Evolutionary conservation across 2,797 vertebrate genomes (phyloP), one percentile per base, ranked within the genome.

Genomic region (Lepilemur septentrionalis): DNA sequence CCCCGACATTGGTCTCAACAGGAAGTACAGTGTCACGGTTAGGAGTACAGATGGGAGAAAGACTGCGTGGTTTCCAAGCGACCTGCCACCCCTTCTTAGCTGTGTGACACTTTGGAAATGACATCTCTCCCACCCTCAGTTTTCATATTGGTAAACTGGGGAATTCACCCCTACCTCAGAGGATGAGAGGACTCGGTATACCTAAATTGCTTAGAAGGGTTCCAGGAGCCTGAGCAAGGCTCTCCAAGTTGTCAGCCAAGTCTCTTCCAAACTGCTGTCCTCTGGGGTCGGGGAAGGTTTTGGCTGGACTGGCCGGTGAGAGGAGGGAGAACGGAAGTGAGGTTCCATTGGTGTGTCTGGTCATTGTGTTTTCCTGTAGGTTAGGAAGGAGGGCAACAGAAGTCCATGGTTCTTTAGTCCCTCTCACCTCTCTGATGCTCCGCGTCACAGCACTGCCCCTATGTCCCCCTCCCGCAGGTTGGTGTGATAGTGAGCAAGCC

Each of bases 121-220:
- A 88, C 43, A 23, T 30, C 12, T 91, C 35, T 83, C 38, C 41
- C 23, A 41, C 22, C 35, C 55, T 93, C 32, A 55, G 59, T 93
- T 85, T 94, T 89, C 76, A 67, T 11, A 30, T 86, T 55, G 69
- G 28, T 69, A 95, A 95, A 93, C 86, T 90, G 93, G 46, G 43
- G 12, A 81, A 59, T 83, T 30, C 59, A 12, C 84, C 7, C 8
- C 11, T 65, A 35, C 23, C 75, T 89, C 43, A 82, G 82, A 92
- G 46, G 30, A 61, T 15, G 61, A 14, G 72, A 89, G 79, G 25
- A 59, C 43, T 65, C 46, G 48, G 0, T 59, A 46, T 38, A 32
- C 48, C 61, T 52, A 14, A 73, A 90, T 55, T 70, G 69, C n/a
- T 91, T 79, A 22, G 75, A 81, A 46, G 55, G 67, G 46, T 11